phyloP scores from a whole-genome alignment of 2,888 invertebrate genomes.

The Hesperia comma region DNA sequence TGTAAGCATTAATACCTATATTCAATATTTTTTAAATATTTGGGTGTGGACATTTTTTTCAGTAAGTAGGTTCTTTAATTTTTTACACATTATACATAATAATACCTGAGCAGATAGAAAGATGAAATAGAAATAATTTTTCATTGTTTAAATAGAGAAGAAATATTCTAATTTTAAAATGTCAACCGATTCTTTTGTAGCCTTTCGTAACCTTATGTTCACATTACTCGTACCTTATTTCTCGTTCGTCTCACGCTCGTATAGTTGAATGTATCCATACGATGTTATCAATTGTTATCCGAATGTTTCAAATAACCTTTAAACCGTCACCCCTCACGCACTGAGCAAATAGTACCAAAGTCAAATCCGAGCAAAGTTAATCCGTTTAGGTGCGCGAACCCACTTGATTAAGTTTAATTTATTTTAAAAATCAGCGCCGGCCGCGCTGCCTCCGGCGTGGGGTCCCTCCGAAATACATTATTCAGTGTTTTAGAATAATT shows the following conservation, averaged over 20 bases:
- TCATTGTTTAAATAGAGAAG: too few relatives aligned
- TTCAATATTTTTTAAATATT: too few relatives aligned
- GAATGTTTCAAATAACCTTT: slow-evolving; percentile 72
- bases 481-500: slow-evolving; percentile 85
- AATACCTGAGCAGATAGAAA: too few relatives aligned
- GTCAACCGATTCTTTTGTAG: too few relatives aligned
- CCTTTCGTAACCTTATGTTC: neutral
- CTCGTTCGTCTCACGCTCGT: neutral
- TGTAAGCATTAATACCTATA: too few relatives aligned
- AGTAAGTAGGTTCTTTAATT: too few relatives aligned
- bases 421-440: slow-evolving; percentile 82
- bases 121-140: too few relatives aligned
- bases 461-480: slow-evolving; percentile 82
- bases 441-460: slow-evolving; percentile 73
- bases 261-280: slow-evolving; percentile 45
- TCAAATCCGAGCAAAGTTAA: slow-evolving; percentile 83
- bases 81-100: too few relatives aligned
- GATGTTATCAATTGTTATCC: slow-evolving; percentile 60
- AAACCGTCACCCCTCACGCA: slow-evolving; percentile 72
- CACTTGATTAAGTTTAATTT: slow-evolving; percentile 85
- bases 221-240: slow-evolving; percentile 8
- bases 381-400: slow-evolving; percentile 84
- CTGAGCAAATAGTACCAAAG: slow-evolving; percentile 74
- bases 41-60: too few relatives aligned
- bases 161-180: too few relatives aligned